These are phyloP conservation scores for Galeruca laticollis DNA, from an alignment of 2,888 invertebrate genomes.

Conservation along the genomic window DNA sequence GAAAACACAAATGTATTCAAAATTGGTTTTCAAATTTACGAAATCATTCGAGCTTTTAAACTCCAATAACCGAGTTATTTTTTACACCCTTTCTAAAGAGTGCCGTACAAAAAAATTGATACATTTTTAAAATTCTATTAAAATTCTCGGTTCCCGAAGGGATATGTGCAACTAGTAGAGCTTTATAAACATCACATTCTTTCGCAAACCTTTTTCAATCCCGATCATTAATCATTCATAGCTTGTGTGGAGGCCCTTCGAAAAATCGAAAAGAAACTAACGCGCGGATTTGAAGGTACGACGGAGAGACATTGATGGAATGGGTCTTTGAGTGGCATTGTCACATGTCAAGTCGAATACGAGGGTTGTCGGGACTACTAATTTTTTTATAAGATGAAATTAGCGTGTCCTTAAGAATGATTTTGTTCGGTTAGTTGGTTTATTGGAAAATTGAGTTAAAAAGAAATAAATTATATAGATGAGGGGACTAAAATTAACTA, in stretches of 20 bases:
- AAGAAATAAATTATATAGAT: too few species aligned
- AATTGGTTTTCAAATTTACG: too few species aligned
- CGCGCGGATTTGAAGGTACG: slow-evolving; percentile 32
- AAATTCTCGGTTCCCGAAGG: background rate
- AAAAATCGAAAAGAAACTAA: slow-evolving; percentile 23
- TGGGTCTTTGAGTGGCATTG: slow-evolving; percentile 35
- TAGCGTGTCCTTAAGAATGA: slow-evolving; percentile 23
- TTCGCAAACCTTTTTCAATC: slow-evolving; percentile 26
- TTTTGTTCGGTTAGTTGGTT: slow-evolving; percentile 8
- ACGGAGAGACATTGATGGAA: slow-evolving; percentile 36
- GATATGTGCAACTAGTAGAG: slow-evolving; percentile 23
- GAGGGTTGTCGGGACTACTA: slow-evolving; percentile 21
- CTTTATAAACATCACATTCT: slow-evolving; percentile 26
- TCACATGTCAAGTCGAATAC: slow-evolving; percentile 37
- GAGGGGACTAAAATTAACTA: too few species aligned
- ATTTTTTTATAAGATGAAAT: slow-evolving; percentile 28
- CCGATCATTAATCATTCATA: slow-evolving; percentile 33
- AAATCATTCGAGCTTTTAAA: too few species aligned
- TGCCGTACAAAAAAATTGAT: background rate
- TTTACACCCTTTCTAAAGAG: background rate
- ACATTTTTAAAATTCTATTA: slow-evolving; percentile 9
- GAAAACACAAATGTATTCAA: too few species aligned
- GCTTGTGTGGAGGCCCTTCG: slow-evolving; percentile 18
- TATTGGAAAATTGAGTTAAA: background rate
- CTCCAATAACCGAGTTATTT: background rate